Evolutionary conservation across 2,797 vertebrate genomes (phyloP).

Genomic region (Pangasius larnaudii): DNA sequence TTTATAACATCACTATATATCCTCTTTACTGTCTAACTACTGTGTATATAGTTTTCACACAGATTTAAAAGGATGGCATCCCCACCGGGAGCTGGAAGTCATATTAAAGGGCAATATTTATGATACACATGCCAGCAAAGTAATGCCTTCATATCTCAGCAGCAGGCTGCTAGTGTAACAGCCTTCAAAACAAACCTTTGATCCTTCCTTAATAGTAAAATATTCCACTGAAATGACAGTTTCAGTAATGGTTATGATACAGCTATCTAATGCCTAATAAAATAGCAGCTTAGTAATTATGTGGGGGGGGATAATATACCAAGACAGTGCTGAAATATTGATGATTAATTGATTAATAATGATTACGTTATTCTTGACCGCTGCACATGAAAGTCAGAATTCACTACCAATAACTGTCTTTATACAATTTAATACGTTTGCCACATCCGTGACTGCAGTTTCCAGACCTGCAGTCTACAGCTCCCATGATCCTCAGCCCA

Average conservation of each 20-base stretch:
- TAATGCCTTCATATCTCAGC: slow-evolving; percentile 42
- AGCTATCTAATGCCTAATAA: not conserved
- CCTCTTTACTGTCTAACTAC: slow-evolving; percentile 29
- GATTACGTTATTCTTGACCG: not conserved
- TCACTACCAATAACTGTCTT: not conserved
- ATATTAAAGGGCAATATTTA: slow-evolving; percentile 38
- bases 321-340: not conserved
- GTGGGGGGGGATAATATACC: not conserved
- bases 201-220: slow-evolving; percentile 31
- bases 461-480: not conserved
- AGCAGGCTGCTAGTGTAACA: slow-evolving; percentile 7
- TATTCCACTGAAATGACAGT: not conserved
- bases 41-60: slow-evolving; percentile 27
- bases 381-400: not conserved
- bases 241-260: not conserved
- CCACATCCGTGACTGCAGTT: not conserved
- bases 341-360: not conserved
- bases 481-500: not conserved
- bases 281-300: not conserved
- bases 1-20: slow-evolving; percentile 15
- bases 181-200: slow-evolving; percentile 40
- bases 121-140: slow-evolving; percentile 31
- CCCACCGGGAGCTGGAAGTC: slow-evolving; percentile 22
- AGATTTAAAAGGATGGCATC: slow-evolving; percentile 13
- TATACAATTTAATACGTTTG: not conserved